phyloP scores from a whole-genome alignment of 2,888 invertebrate species.

The Tachystola acroxantha region DNA sequence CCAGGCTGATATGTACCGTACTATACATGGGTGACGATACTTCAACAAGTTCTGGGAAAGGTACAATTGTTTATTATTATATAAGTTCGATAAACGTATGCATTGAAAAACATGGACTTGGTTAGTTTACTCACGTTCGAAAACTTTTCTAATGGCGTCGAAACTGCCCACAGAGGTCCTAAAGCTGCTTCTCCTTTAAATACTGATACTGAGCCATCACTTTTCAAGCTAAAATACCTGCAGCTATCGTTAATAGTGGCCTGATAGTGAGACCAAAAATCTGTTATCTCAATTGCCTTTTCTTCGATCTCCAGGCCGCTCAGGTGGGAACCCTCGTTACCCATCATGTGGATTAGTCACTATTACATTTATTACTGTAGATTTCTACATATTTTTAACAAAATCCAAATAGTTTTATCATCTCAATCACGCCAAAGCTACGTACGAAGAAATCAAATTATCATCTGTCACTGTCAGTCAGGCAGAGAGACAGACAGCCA shows the following conservation, averaged over 20 bases:
- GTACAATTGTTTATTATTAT: not conserved
- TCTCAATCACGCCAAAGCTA: too few relatives aligned
- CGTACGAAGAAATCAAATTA: too few relatives aligned
- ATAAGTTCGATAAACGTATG: not conserved
- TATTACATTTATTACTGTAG: not conserved
- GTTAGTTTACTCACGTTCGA: constrained; percentile 87
- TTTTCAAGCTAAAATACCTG: constrained; percentile 68
- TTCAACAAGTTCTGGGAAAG: constrained; percentile 87
- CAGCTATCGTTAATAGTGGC: constrained; percentile 80
- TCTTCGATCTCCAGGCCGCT: constrained; percentile 86
- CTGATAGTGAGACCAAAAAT: constrained; percentile 86
- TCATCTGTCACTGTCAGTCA: too few relatives aligned
- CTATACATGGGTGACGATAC: constrained; percentile 91
- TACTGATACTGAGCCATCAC: constrained; percentile 82
- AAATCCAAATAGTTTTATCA: too few relatives aligned
- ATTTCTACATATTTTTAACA: too few relatives aligned
- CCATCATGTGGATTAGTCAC: constrained; percentile 77
- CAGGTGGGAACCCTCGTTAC: constrained; percentile 85
- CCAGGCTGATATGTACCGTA: constrained; percentile 90
- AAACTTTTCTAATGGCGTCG: constrained; percentile 85
- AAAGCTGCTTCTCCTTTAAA: constrained; percentile 85
- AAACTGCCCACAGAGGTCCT: constrained; percentile 80
- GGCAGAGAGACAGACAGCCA: too few relatives aligned
- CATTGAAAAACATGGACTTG: too few relatives aligned
- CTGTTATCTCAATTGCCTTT: constrained; percentile 86